phyloP scores from a whole-genome alignment of 2,888 invertebrate species.

The Patella ulyssiponensis region DNA sequence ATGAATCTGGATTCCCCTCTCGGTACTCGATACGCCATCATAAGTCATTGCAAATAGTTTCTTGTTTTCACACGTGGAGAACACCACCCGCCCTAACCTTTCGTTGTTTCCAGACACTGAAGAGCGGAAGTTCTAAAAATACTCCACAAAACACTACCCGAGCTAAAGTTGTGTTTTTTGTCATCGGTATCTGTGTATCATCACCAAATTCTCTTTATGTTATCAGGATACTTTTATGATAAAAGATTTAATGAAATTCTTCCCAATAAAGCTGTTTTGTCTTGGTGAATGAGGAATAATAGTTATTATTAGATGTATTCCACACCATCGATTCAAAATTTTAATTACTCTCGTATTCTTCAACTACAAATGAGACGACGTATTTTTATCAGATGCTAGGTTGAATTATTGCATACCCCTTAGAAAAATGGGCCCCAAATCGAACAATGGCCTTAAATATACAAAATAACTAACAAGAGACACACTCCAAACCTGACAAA shows the following conservation, averaged over 20 bases:
- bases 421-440: too few relatives aligned
- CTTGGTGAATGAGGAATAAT: too few relatives aligned
- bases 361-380: too few relatives aligned
- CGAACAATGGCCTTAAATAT: too few relatives aligned
- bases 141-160: neutral
- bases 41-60: conserved; percentile 7
- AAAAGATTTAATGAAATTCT: conserved; percentile 10
- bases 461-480: too few relatives aligned
- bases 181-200: neutral
- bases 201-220: neutral
- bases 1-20: neutral
- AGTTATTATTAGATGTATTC: too few relatives aligned
- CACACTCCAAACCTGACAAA: too few relatives aligned
- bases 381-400: too few relatives aligned
- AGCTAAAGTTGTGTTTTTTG: neutral
- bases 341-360: too few relatives aligned
- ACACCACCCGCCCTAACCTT: conserved; percentile 5
- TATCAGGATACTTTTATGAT: neutral
- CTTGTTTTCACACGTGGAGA: conserved; percentile 9
- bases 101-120: conserved; percentile 8
- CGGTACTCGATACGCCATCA: neutral
- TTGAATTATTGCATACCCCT: too few relatives aligned
- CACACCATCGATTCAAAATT: too few relatives aligned
- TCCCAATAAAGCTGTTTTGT: too few relatives aligned
- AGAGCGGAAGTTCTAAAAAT: conserved; percentile 10